These are phyloP conservation scores for Hoplostethus atlanticus DNA, from an alignment of 2,797 vertebrate species.

Conservation along the genomic window DNA sequence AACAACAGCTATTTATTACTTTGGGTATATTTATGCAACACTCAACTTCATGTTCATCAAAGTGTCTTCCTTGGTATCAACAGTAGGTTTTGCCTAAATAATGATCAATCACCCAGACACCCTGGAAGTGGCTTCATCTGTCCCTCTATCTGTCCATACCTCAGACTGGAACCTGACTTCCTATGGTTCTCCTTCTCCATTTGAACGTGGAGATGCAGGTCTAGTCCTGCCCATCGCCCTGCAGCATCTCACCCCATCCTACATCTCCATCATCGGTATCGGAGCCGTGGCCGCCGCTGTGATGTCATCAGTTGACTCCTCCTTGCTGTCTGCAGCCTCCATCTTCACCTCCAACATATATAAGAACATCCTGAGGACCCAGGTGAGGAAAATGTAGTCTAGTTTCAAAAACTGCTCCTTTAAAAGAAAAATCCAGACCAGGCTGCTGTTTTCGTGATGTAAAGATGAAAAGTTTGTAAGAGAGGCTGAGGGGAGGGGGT, in stretches of 20 bases:
- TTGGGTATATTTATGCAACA: no score
- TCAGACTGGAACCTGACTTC: conserved; percentile 64
- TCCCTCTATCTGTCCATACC: not conserved
- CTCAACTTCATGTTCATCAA: no score
- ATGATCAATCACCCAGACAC: no score
- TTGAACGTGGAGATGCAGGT: conserved; percentile 46
- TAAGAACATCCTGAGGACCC: conserved; percentile 59
- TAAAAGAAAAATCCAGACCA: not conserved
- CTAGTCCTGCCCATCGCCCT: conserved; percentile 44
- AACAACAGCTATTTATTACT: no score
- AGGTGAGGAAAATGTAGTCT: not conserved
- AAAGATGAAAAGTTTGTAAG: no score
- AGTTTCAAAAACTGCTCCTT: no score
- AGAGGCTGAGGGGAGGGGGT: no score
- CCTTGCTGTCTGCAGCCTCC: conserved; percentile 60
- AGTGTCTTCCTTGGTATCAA: no score
- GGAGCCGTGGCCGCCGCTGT: conserved; percentile 62
- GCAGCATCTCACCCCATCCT: conserved; percentile 42
- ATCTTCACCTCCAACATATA: conserved; percentile 58
- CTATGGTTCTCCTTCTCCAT: conserved; percentile 48
- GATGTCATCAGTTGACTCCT: conserved; percentile 69
- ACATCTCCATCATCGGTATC: conserved; percentile 47
- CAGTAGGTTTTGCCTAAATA: no score
- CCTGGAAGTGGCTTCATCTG: no score
- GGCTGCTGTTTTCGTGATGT: not conserved